A percentile compares a stretch with the other conserved stretches of the same genome.
phyloP scores from a whole-genome alignment of 92 coral and sea anemone species.

The Plumapathes pennacea region DNA sequence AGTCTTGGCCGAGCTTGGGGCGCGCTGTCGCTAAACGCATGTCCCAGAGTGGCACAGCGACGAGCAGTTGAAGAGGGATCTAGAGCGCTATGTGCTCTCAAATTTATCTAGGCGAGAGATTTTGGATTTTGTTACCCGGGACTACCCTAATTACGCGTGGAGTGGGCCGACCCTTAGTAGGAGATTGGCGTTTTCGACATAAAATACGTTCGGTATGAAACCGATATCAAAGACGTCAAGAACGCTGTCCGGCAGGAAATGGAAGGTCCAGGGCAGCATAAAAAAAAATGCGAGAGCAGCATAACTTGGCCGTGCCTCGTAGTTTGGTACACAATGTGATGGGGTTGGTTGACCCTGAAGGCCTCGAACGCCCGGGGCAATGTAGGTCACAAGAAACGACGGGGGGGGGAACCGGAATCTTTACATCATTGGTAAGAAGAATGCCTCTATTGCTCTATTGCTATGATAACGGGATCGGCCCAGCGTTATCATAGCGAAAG shows the following conservation, averaged over 20 bases:
- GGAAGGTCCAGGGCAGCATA: slow-evolving; percentile 41
- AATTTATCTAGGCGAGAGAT: slow-evolving; percentile 20
- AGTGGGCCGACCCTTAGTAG: slow-evolving; percentile 30
- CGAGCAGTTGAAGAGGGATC: slow-evolving; percentile 18
- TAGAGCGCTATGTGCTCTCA: slow-evolving; percentile 28
- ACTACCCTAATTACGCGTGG: slow-evolving; percentile 44
- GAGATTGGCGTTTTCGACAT: slow-evolving; percentile 33
- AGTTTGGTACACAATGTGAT: slow-evolving; percentile 21
- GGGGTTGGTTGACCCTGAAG: no score
- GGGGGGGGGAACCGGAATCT: no score
- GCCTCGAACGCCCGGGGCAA: no score
- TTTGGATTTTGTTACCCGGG: slow-evolving; percentile 25
- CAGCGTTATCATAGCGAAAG: no score
- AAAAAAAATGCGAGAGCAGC: slow-evolving; percentile 34
- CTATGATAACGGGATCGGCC: no score
- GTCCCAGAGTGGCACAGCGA: slow-evolving; percentile 27
- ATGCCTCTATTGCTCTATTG: no score
- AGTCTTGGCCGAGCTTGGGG: no score
- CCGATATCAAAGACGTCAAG: slow-evolving; percentile 22
- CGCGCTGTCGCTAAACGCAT: no score
- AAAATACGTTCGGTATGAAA: slow-evolving; percentile 21
- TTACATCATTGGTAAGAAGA: no score
- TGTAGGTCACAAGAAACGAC: no score
- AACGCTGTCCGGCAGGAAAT: slow-evolving; percentile 27
- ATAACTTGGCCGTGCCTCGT: slow-evolving; percentile 30